Evolutionary conservation across 92 coral and sea anemone genomes (phyloP).

Genomic region (Palythoa grandiflora): DNA sequence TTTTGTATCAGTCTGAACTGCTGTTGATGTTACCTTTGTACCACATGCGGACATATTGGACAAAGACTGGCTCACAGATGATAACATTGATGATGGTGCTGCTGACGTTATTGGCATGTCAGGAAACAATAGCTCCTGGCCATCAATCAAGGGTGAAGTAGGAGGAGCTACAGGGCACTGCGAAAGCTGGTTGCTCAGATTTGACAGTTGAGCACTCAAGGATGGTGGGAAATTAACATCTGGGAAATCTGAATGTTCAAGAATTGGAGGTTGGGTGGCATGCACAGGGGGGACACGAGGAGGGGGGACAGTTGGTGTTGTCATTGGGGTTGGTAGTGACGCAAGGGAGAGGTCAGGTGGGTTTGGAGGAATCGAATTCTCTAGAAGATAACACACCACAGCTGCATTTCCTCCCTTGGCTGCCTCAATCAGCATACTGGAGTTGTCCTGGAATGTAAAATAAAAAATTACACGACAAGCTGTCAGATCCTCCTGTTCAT

Average conservation of each 20-base stretch:
- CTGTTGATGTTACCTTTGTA: slow-evolving; percentile 78
- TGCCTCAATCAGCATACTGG: slow-evolving; percentile 97
- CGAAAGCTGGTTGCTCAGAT: slow-evolving; percentile 69
- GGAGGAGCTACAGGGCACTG: slow-evolving; percentile 78
- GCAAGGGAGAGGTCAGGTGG: slow-evolving; percentile 92
- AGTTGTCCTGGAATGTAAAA: slow-evolving; percentile 22
- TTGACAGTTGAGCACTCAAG: slow-evolving; percentile 75
- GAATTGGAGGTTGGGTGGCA: slow-evolving; percentile 88
- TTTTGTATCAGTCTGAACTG: slow-evolving; percentile 89
- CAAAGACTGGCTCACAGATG: slow-evolving; percentile 80
- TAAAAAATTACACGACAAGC: neutral
- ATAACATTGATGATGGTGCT: slow-evolving; percentile 73
- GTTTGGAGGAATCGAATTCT: slow-evolving; percentile 88
- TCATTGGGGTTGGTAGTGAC: slow-evolving; percentile 80
- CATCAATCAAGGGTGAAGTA: slow-evolving; percentile 75
- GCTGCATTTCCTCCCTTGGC: slow-evolving; percentile 99
- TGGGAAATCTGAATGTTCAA: slow-evolving; percentile 86
- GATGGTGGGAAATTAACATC: slow-evolving; percentile 65
- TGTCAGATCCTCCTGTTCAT: no score
- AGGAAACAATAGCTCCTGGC: slow-evolving; percentile 72
- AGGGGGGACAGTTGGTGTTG: slow-evolving; percentile 91
- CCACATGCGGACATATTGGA: slow-evolving; percentile 72
- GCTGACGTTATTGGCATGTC: slow-evolving; percentile 80
- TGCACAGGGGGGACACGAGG: slow-evolving; percentile 99
- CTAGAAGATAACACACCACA: slow-evolving; percentile 91